Percentiles rank a stretch among this genome's conserved stretches.
phyloP scores from a whole-genome alignment of 1,140 invertebrate genomes.

The Drosophila repletoides region DNA sequence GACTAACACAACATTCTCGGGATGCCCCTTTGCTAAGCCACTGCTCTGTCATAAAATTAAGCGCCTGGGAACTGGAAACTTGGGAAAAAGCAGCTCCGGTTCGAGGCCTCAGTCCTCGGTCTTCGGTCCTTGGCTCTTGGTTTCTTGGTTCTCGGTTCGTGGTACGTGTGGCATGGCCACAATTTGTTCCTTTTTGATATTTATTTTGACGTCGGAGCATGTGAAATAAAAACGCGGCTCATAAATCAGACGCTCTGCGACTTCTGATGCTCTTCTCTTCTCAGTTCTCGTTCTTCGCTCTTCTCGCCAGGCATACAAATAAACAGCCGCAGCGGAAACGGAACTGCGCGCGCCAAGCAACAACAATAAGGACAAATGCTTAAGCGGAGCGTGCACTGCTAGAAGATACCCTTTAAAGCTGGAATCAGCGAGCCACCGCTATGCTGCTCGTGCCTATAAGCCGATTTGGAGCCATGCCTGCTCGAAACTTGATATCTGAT shows the following conservation, averaged over 20 bases:
- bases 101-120: neutral
- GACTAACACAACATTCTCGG: too few species aligned
- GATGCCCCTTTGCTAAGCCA: too few species aligned
- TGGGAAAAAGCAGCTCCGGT: conserved; percentile 13
- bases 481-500: too few species aligned
- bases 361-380: too few species aligned
- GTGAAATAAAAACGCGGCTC: conserved; percentile 59
- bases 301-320: conserved; percentile 1
- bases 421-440: too few species aligned
- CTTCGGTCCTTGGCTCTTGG: neutral
- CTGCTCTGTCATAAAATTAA: too few species aligned
- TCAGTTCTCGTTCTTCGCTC: too few species aligned
- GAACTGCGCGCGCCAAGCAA: neutral
- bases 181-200: conserved; percentile 80
- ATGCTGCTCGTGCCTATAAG: too few species aligned
- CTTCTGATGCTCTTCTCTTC: conserved; percentile 13
- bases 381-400: too few species aligned
- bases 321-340: conserved; percentile 47
- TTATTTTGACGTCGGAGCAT: conserved; percentile 60
- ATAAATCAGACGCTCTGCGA: conserved; percentile 55
- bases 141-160: conserved; percentile 23
- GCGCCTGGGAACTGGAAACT: too few species aligned
- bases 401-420: too few species aligned
- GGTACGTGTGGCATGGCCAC: conserved; percentile 52
- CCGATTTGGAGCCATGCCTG: too few species aligned